These are phyloP conservation scores for Argopecten irradians DNA, from an alignment of 1,140 invertebrate genomes.

Conservation along the genomic window DNA sequence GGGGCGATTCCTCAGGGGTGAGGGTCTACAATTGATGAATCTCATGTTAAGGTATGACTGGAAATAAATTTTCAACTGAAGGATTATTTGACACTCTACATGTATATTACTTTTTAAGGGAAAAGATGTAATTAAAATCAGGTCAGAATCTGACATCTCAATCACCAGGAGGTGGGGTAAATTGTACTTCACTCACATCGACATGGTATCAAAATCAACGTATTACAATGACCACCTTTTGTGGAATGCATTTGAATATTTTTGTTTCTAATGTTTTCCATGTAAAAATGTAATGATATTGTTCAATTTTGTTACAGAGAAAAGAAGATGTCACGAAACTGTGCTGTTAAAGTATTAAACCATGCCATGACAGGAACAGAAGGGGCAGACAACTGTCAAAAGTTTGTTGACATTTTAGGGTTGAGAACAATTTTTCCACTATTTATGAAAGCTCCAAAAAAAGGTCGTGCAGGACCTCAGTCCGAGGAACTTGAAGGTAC, in stretches of 20 bases:
- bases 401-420: constrained; percentile 99
- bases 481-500: constrained; percentile 94
- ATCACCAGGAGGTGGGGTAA: too few species aligned
- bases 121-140: too few species aligned
- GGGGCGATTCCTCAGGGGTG: constrained; percentile 93
- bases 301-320: constrained; percentile 81
- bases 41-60: constrained; percentile 91
- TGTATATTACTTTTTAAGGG: too few species aligned
- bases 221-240: too few species aligned
- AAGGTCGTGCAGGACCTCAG: constrained; percentile 87
- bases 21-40: constrained; percentile 97
- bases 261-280: too few species aligned
- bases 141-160: too few species aligned
- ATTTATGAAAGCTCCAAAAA: constrained; percentile 99
- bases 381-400: constrained; percentile 96
- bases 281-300: neutral
- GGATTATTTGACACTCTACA: too few species aligned
- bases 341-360: constrained; percentile 97
- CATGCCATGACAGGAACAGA: constrained; percentile 96
- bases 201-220: too few species aligned
- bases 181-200: too few species aligned
- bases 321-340: constrained; percentile 97
- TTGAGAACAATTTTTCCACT: constrained; percentile 97
- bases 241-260: too few species aligned
- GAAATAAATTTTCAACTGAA: neutral